These are phyloP conservation scores for Carassius gibelio DNA, from an alignment of 2,113 vertebrate species.

Conservation along the genomic window DNA sequence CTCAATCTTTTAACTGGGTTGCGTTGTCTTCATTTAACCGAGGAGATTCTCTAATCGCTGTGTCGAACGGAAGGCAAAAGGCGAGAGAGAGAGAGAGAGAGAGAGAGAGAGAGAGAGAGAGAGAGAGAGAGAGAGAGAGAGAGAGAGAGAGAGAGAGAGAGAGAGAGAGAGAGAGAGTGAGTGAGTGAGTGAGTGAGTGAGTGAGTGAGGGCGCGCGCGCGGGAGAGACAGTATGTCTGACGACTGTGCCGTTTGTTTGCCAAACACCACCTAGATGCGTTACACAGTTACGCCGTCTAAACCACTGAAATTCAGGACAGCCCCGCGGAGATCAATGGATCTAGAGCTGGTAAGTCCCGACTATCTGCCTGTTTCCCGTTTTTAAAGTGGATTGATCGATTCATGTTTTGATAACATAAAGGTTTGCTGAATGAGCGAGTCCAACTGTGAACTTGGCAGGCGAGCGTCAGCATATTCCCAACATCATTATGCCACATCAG, in stretches of 20 bases:
- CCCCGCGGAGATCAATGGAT: neutral
- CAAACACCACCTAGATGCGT: constrained; percentile 39
- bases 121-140: too few relatives aligned
- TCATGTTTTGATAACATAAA: constrained; percentile 16
- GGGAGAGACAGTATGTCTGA: constrained; percentile 29
- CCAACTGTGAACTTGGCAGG: constrained; percentile 38
- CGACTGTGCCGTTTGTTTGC: constrained; percentile 40
- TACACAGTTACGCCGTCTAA: constrained; percentile 20
- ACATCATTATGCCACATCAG: constrained; percentile 23
- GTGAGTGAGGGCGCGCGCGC: neutral
- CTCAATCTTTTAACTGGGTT: neutral
- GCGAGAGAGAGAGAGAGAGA: too few relatives aligned
- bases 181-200: too few relatives aligned
- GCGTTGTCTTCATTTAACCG: constrained; percentile 13
- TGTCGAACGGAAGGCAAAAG: constrained; percentile 14
- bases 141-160: too few relatives aligned
- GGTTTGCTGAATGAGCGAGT: constrained; percentile 14
- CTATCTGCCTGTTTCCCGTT: neutral
- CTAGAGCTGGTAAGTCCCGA: constrained; percentile 12
- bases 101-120: neutral
- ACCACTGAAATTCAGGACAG: constrained; percentile 13
- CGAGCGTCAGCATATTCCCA: constrained; percentile 34
- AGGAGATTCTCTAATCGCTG: neutral
- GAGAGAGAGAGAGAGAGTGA: neutral
- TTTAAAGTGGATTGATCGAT: constrained; percentile 14